Conservation (phyloP, 2,797 vertebrate genomes). For the Cheirogaleus major region DNA sequence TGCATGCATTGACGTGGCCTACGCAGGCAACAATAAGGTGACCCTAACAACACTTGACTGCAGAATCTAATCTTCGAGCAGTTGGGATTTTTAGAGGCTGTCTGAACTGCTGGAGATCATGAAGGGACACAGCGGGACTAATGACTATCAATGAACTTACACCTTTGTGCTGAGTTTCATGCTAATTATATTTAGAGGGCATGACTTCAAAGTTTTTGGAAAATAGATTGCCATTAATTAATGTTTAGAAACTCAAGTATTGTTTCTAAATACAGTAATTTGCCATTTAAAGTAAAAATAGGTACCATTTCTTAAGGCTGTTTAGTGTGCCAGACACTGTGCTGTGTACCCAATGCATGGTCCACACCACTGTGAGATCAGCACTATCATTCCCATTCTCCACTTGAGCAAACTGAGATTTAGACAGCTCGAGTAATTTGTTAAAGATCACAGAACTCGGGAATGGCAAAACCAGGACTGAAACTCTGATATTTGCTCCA, state of each 20-base stretch:
- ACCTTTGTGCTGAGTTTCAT: slow-evolving; percentile 22
- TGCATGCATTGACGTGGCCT: too few species aligned
- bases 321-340: not conserved
- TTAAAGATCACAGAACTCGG: not conserved
- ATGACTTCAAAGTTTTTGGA: slow-evolving; percentile 57
- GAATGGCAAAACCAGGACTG: not conserved
- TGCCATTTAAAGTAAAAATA: not conserved
- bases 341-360: not conserved
- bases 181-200: slow-evolving; percentile 62
- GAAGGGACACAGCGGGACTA: slow-evolving; percentile 36
- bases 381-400: not conserved
- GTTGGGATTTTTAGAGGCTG: not conserved
- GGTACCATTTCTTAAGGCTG: not conserved
- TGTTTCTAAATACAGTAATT: slow-evolving; percentile 24
- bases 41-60: not conserved
- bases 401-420: not conserved
- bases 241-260: slow-evolving; percentile 23
- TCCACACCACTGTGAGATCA: not conserved
- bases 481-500: not conserved
- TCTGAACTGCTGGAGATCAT: slow-evolving; percentile 33
- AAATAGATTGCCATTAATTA: slow-evolving; percentile 60
- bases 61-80: not conserved
- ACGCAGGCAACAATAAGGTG: not conserved
- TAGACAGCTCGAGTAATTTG: not conserved
- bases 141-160: slow-evolving; percentile 43